Base-by-base conservation (phyloP, 2,888 invertebrate species). In the Tanypteryx hageni region DNA sequence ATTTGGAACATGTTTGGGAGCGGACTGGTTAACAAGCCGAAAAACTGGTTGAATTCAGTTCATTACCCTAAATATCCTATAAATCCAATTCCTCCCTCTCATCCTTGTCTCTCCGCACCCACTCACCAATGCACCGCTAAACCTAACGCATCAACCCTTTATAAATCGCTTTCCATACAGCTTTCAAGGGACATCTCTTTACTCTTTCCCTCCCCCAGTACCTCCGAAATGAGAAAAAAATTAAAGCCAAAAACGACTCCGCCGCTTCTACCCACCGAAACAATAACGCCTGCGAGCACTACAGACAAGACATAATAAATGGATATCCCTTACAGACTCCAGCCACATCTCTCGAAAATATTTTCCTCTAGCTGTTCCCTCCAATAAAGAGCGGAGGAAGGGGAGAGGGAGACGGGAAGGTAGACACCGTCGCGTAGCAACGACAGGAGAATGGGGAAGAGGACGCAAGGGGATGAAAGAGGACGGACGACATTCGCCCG, bases 261-360 rank as follows among this genome's bases (percentile, higher is more conserved):
- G 18, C n/a, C 16, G 56, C 83, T 0, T 57, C n/a, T 18, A 18
- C 61, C 57, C 61, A 27, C 61, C 31, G 86, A 86, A 86, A 86
- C 86, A 86, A 86, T 86, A 86, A 86, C 86, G 22, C 14, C 86
- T 14, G 44, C n/a, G 27, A 64, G 31, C 31, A 31, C 27, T 31
- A 86, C 61, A 59, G 86, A 61, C 31, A 86, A 27, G 61, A 64
- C 31, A 61, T 86, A 86, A 86, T 86, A 86, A 86, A 86, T 86
- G 86, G 86, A 86, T 86, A 86, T 64, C 86, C 86, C 61, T 86
- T 61, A 86, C 86, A 31, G 18, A 68, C 31, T 59, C 14, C n/a
- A 18, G 61, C 31, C 86, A 31, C 86, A 64, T 86, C 18, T 57
- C 86, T 27, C 4, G 61, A 86, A 64, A 64, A 64, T 86, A 86